Conservation (phyloP, 1,140 invertebrate species). For the Pteromalus puparum region DNA sequence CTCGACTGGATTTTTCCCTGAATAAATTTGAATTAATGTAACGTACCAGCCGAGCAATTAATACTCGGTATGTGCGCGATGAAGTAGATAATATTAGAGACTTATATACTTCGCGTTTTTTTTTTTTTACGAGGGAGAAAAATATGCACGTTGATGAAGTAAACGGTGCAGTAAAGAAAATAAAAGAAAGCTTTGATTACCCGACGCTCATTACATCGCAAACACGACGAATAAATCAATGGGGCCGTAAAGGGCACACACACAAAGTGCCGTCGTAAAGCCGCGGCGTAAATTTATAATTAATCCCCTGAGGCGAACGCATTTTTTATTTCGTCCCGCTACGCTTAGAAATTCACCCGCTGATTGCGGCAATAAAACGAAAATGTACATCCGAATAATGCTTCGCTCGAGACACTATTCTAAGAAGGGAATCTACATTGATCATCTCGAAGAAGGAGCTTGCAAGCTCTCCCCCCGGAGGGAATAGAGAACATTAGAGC, state of each 20-base stretch:
- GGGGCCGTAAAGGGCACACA: neutral
- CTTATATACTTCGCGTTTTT: neutral
- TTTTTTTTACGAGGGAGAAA: too few relatives aligned
- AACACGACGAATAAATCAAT: neutral
- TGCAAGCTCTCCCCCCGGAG: neutral
- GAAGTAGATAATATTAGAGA: neutral
- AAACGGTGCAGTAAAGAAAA: neutral
- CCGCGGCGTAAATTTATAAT: neutral
- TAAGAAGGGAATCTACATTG: neutral
- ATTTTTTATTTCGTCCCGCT: neutral
- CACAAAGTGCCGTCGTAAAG: neutral
- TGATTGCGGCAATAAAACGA: neutral
- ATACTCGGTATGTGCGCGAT: neutral
- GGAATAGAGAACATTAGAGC: too few relatives aligned
- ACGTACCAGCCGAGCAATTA: neutral
- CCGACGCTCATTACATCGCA: neutral
- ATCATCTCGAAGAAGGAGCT: neutral
- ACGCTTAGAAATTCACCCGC: neutral
- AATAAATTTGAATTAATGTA: slow-evolving; percentile 27
- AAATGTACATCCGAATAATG: neutral
- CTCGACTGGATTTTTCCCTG: neutral
- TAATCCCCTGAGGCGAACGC: neutral
- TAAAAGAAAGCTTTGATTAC: neutral
- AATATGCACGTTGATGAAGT: neutral
- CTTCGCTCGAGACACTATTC: too few relatives aligned